Evolutionary conservation across 2,113 vertebrate species (phyloP), one percentile per base, ranked within the genome.

Genomic region (Bathybates hornii): DNA sequence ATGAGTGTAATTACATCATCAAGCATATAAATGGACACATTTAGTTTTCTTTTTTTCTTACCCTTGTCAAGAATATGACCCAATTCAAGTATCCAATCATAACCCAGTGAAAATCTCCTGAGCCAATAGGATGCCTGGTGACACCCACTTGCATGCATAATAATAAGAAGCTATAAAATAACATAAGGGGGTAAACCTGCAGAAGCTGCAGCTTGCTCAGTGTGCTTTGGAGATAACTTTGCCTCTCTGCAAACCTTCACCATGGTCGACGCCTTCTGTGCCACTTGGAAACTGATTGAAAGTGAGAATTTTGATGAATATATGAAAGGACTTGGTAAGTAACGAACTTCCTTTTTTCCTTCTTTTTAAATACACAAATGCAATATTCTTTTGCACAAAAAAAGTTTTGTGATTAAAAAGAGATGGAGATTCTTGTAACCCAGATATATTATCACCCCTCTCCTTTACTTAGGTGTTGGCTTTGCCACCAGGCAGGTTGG

Each of bases 231-330:
- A 92, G 80, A 71, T 93, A 86, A 86, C 89, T 82, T 50, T 21
- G 88, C 68, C 90, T 82, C 86, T 68, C 82, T 86, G 19, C 14
- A 89, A 90, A 79, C 61, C 83, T 36, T 85, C 89, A 95, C 89
- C 95, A 99, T 99, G 98, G 97, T 97, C 84, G 98, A 99, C 66
- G 96, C 97, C 89, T 99, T 99, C 95, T 98, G 97, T 93, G 97
- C 97, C 91, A 98, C 97, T 71, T 99, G 98, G 98, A 98, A 98
- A 89, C 95, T 99, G 94, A 96, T 96, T 4, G 97, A 98, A 91
- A 98, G 98, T 89, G 97, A 98, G 57, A 98, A 99, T 86, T 99
- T 99, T 79, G 98, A 99, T 78, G 97, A 98, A 9, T 99, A 98
- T 85, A 97, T 99, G 98, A 98, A 98, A 94, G 96, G 97, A 3